A percentile compares a stretch with the other conserved stretches of the same genome.
These are phyloP conservation scores for Margaritifera margaritifera DNA, from an alignment of 2,888 invertebrate species.

Conservation along the genomic window DNA sequence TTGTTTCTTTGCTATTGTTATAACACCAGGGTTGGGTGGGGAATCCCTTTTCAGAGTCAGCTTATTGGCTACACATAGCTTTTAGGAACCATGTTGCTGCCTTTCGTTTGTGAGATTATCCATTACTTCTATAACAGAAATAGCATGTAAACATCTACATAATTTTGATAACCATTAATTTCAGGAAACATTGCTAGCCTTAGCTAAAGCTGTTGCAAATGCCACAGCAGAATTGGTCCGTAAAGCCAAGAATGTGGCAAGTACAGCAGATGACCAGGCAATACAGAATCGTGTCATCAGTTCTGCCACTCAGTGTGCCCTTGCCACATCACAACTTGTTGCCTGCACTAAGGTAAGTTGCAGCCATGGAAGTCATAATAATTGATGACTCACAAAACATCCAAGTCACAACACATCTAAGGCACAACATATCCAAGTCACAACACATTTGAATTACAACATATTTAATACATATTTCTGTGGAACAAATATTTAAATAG, in stretches of 20 bases:
- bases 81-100: background rate
- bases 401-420: background rate
- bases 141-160: background rate
- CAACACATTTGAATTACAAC: no score
- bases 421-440: no score
- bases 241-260: slow-evolving; percentile 96
- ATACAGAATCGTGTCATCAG: slow-evolving; percentile 91
- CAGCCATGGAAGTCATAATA: background rate
- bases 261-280: slow-evolving; percentile 85
- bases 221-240: slow-evolving; percentile 96
- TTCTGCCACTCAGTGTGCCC: slow-evolving; percentile 96
- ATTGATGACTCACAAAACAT: background rate
- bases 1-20: no score
- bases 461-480: no score
- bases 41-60: no score
- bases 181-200: slow-evolving; percentile 89
- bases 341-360: slow-evolving; percentile 90
- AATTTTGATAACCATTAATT: slow-evolving; percentile 10
- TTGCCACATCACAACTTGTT: slow-evolving; percentile 97
- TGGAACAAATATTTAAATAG: no score
- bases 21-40: no score
- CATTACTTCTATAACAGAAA: background rate
- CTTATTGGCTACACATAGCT: no score
- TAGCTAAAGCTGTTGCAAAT: slow-evolving; percentile 98
- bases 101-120: background rate